Percentiles rank a stretch among this genome's conserved stretches.
Evolutionary conservation across 2,113 vertebrate genomes (phyloP).

Genomic region (Cebus imitator): DNA sequence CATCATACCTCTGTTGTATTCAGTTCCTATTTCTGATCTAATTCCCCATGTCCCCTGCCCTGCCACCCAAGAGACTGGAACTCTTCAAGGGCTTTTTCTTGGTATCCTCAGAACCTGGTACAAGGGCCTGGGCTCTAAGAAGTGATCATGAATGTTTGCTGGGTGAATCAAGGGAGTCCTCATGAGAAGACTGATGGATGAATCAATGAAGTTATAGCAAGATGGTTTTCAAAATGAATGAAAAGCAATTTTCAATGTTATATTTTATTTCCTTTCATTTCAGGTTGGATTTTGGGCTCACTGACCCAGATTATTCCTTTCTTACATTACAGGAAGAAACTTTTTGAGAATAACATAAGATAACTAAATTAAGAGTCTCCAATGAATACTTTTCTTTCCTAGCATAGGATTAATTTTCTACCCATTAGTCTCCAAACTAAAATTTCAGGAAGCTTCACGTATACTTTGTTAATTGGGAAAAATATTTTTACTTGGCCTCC

Average conservation of each 20-base stretch:
- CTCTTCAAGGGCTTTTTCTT: background rate
- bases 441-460: background rate
- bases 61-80: background rate
- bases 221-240: background rate
- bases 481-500: background rate
- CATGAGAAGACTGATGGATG: background rate
- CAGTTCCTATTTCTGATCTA: background rate
- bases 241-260: background rate
- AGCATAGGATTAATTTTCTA: background rate
- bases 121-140: background rate
- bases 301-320: background rate
- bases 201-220: background rate
- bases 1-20: background rate
- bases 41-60: background rate
- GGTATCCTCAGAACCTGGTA: background rate
- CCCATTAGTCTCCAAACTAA: background rate
- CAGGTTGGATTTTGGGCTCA: background rate
- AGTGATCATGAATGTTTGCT: background rate
- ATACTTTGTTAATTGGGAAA: background rate
- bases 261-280: conserved; percentile 11
- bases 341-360: background rate
- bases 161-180: background rate
- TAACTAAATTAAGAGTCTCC: conserved; percentile 3
- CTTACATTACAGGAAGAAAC: background rate
- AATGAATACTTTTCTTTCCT: background rate